Conservation (phyloP, 2,797 vertebrate genomes). For the Okamejei kenojei region DNA sequence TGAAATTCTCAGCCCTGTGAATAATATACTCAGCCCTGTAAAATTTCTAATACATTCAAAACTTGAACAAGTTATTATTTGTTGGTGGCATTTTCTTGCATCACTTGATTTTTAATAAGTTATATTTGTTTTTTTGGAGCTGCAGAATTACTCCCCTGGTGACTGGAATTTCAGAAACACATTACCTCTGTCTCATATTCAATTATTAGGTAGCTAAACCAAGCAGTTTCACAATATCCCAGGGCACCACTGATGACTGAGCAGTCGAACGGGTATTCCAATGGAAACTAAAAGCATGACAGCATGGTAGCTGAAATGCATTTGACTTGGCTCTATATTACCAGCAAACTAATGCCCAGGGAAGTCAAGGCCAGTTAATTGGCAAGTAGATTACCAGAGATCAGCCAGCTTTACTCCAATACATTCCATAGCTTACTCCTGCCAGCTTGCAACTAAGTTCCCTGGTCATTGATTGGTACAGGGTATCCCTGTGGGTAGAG, state of each 20-base stretch:
- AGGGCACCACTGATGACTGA: not conserved
- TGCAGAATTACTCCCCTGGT: not conserved
- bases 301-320: not conserved
- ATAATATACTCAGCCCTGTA: not conserved
- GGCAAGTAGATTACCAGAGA: not conserved
- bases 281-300: not conserved
- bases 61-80: not conserved
- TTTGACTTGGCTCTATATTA: not conserved
- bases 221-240: not conserved
- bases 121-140: not conserved
- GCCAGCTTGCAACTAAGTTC: not conserved
- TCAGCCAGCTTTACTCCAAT: not conserved
- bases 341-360: not conserved
- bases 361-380: not conserved
- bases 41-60: not conserved
- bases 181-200: not conserved
- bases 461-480: not conserved
- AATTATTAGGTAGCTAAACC: not conserved
- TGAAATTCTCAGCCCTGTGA: too few species aligned
- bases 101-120: not conserved
- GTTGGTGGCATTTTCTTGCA: not conserved
- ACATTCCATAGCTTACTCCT: not conserved
- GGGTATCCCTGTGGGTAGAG: not conserved
- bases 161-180: not conserved
- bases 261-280: not conserved